phyloP scores from a whole-genome alignment of 2,888 invertebrate species.

The Lysandra coridon region DNA sequence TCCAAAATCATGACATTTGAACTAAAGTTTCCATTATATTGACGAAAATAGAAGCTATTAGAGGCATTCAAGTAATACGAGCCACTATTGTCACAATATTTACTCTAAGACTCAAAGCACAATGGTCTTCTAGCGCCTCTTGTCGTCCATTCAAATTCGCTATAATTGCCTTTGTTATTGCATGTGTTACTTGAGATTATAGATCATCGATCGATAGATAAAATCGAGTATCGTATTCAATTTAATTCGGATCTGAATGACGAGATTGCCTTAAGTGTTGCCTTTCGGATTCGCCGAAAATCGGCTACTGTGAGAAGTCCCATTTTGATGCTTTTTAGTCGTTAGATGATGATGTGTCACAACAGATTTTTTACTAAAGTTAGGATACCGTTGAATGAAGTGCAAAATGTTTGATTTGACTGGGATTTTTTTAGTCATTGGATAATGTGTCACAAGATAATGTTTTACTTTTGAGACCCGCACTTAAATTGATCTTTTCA shows the following conservation, averaged over 20 bases:
- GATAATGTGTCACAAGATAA: neutral
- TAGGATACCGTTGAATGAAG: too few relatives aligned
- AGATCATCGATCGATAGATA: conserved; percentile 7
- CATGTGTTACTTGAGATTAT: conserved; percentile 28
- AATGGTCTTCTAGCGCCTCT: conserved; percentile 67
- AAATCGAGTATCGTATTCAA: conserved; percentile 32
- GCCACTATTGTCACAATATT: conserved; percentile 78
- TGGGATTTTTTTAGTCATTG: neutral
- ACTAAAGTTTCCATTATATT: conserved; percentile 43
- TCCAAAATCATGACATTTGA: conserved; percentile 15
- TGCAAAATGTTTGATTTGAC: too few relatives aligned
- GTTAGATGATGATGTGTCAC: neutral
- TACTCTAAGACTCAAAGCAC: conserved; percentile 64
- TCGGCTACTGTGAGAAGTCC: neutral
- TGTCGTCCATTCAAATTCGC: conserved; percentile 57
- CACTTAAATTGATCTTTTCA: too few relatives aligned
- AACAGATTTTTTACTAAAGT: neutral
- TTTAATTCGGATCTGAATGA: conserved; percentile 15
- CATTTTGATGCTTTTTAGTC: neutral
- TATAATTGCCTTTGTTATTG: conserved; percentile 71
- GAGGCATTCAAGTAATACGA: conserved; percentile 69
- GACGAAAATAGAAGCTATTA: conserved; percentile 56
- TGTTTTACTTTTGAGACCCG: too few relatives aligned
- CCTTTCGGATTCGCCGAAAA: conserved; percentile 6
- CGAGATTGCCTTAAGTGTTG: conserved; percentile 28